Percentiles rank a stretch among this genome's conserved stretches.
Evolutionary conservation across 2,113 vertebrate species (phyloP).

Genomic region (Catharus minimus): DNA sequence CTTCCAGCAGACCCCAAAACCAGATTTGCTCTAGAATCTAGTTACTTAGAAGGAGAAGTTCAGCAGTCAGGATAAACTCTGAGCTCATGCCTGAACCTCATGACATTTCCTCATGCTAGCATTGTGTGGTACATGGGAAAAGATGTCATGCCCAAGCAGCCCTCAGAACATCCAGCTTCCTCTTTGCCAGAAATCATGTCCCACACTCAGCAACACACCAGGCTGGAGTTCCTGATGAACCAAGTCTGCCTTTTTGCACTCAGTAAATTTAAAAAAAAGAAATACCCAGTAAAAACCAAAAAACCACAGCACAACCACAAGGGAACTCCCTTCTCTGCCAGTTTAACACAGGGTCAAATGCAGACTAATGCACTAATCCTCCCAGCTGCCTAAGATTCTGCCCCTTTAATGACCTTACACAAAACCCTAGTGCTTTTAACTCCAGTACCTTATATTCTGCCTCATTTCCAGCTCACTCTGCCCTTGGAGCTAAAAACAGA

Average conservation of each 20-base stretch:
- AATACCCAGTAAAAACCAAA: neutral
- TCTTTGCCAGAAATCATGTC: neutral
- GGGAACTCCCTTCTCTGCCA: slow-evolving; percentile 23
- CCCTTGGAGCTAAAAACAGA: neutral
- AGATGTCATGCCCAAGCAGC: neutral
- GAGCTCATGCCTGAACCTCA: neutral
- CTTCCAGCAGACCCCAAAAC: neutral
- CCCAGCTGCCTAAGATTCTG: neutral
- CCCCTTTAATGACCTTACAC: neutral
- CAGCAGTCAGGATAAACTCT: neutral
- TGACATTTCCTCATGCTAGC: neutral
- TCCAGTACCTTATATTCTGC: neutral
- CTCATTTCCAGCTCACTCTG: neutral
- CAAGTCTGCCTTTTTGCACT: neutral
- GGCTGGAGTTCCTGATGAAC: neutral
- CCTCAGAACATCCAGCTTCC: neutral
- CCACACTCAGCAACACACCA: neutral
- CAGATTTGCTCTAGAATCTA: neutral
- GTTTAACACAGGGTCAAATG: slow-evolving; percentile 4
- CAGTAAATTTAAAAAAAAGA: neutral
- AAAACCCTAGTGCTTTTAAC: neutral
- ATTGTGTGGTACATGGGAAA: neutral
- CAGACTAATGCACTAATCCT: neutral
- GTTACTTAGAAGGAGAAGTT: neutral
- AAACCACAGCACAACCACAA: slow-evolving; percentile 19